These are phyloP conservation scores for Apis dorsata DNA, from an alignment of 1,140 invertebrate species.

Conservation along the genomic window DNA sequence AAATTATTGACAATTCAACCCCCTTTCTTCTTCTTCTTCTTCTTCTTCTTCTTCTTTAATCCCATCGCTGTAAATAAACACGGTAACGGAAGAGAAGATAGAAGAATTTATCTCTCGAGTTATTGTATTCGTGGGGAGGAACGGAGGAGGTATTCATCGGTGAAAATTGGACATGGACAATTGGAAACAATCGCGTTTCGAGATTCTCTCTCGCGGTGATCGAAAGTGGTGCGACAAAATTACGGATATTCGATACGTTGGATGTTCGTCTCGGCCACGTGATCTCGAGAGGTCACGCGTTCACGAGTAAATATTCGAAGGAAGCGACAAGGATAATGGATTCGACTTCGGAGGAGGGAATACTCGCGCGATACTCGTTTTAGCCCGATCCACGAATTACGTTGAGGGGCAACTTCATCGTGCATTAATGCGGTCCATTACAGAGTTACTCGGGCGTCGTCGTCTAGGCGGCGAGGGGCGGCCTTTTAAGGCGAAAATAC, in stretches of 20 bases:
- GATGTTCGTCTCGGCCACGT: no score
- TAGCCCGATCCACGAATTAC: constrained; percentile 20
- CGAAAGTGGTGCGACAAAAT: no score
- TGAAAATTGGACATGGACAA: not conserved
- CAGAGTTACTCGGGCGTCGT: constrained; percentile 11
- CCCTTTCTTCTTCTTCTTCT: no score
- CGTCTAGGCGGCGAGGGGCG: constrained; percentile 19
- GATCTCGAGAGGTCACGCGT: not conserved
- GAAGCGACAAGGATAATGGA: constrained; percentile 18
- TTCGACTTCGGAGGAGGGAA: not conserved
- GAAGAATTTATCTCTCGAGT: no score
- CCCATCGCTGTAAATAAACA: no score
- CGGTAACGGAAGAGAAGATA: no score
- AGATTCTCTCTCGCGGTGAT: not conserved
- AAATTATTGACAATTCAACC: no score
- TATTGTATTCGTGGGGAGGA: not conserved
- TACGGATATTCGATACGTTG: not conserved
- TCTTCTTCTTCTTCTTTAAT: no score
- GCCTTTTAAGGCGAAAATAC: constrained; percentile 62
- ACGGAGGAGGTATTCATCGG: not conserved
- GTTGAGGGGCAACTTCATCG: constrained; percentile 27
- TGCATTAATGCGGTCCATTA: constrained; percentile 47
- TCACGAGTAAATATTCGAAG: constrained; percentile 12
- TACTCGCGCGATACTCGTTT: constrained; percentile 6
- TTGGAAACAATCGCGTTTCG: not conserved